phyloP scores from a whole-genome alignment of 2,797 vertebrate genomes.

The Falco cherrug region DNA sequence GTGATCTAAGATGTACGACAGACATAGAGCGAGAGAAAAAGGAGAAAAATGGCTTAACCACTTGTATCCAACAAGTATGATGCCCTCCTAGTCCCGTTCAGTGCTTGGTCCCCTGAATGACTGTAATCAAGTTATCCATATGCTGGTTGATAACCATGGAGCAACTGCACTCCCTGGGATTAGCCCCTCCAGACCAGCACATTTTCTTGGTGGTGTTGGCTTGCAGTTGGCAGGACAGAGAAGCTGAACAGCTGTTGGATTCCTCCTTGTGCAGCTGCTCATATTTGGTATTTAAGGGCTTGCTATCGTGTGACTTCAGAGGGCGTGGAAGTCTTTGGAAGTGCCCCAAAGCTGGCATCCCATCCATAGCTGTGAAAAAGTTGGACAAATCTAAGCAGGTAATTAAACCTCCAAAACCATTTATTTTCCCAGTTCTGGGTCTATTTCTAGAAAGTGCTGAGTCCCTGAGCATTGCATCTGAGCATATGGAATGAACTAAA shows the following conservation, averaged over 20 bases:
- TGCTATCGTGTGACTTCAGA: not conserved
- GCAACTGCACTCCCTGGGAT: not conserved
- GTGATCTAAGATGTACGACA: not conserved
- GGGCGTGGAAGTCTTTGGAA: not conserved
- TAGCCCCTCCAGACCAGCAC: not conserved
- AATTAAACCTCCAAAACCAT: not conserved
- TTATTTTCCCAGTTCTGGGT: not conserved
- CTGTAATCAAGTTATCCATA: not conserved
- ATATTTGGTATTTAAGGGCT: not conserved
- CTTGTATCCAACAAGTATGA: fast-evolving
- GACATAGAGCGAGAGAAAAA: not conserved
- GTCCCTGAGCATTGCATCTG: not conserved
- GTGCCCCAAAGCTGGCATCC: not conserved
- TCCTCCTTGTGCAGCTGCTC: slow-evolving; percentile 46
- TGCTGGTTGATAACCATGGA: fast-evolving
- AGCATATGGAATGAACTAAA: not conserved
- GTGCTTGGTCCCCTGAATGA: not conserved
- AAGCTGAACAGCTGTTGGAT: slow-evolving; percentile 50
- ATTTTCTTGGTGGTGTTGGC: not conserved
- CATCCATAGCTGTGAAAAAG: not conserved
- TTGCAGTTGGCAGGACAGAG: slow-evolving; percentile 11
- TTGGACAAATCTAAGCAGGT: not conserved
- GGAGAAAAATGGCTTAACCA: not conserved
- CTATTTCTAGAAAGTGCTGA: not conserved
- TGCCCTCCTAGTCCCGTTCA: not conserved